Conservation (phyloP, 2,113 vertebrate genomes). For the Panurus biarmicus region DNA sequence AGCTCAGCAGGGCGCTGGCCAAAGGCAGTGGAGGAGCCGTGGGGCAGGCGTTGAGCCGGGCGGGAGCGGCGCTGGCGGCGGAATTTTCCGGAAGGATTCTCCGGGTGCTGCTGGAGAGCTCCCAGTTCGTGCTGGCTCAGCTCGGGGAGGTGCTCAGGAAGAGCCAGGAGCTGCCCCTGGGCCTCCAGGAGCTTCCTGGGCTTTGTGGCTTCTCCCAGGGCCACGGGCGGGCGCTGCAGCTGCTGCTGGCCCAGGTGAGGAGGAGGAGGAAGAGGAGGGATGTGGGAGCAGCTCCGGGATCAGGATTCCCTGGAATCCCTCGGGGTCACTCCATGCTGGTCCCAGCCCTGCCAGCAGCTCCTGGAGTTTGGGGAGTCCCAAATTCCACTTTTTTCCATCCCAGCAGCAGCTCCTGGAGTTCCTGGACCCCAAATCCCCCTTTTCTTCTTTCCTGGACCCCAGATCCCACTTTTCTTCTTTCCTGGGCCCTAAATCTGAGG, state of each 20-base stretch:
- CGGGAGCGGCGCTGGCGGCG: neutral
- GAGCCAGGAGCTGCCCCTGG: neutral
- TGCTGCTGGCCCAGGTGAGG: neutral
- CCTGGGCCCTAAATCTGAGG: too few relatives aligned
- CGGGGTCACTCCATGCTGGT: neutral
- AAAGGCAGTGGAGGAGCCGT: fast-evolving
- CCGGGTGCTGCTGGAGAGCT: neutral
- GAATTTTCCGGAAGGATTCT: neutral
- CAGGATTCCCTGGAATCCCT: neutral
- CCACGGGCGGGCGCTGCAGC: neutral
- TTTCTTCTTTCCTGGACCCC: neutral
- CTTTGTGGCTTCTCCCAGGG: neutral
- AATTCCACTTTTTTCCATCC: neutral
- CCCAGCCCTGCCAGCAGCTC: neutral
- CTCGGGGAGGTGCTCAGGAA: neutral
- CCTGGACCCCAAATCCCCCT: neutral
- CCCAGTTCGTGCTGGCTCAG: neutral
- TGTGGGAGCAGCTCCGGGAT: neutral
- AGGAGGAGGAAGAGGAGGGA: too few relatives aligned
- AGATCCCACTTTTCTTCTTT: too few relatives aligned
- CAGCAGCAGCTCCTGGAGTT: neutral
- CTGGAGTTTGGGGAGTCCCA: neutral
- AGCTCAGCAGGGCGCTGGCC: neutral
- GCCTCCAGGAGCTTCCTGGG: neutral
- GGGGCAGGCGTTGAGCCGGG: neutral